Base-by-base conservation (phyloP, 53 echinoderm and acorn worm genomes). In the Glandiceps talaboti region DNA sequence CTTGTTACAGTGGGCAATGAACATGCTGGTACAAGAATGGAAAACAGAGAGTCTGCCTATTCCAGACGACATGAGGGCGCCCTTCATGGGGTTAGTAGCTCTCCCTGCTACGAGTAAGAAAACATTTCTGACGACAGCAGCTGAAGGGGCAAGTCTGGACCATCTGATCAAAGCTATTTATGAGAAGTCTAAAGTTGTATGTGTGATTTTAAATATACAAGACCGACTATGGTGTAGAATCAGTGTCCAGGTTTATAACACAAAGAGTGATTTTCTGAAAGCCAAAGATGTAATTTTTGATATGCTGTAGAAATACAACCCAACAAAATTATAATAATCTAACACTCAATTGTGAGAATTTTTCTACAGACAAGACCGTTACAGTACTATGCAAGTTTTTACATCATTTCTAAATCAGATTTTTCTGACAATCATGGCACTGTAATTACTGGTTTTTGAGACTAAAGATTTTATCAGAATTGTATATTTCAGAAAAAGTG, bases 21-120 rank as follows among this genome's bases (percentile, higher is more conserved):
- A 89, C 27, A 92, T 92, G 92, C 78, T 92, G 27, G 75, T 87
- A 75, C 77, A 85, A 32, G 83, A 87, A 1, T 85, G 87, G 92
- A 83, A 81, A 0, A 81, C 87, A 10, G 81, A 87, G 74, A 32
- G 72, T 26, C 79, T 90, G 73, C 80, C 83, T 10, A 76, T 89
- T 26, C 83, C 87, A 29, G 31, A 27, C 31, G 30, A 80, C 1
- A 33, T 90, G 81, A 87, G 87, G 81, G 87, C 89, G 28, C 92
- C 92, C 20, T 87, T 81, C 84, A 92, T 92, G 92, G 85, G 77
- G 0, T 31, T 92, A 6, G 75, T 92, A 30, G 88, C 81, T 14
- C 26, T 91, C 20, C 91, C 91, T 27, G 64, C 27, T 6, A 0
- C 31, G 1, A 29, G 28, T 20, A 30, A 31, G 28, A 80, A 85